These are phyloP conservation scores for Galendromus occidentalis DNA, from an alignment of 1,140 invertebrate genomes.

Conservation along the genomic window DNA sequence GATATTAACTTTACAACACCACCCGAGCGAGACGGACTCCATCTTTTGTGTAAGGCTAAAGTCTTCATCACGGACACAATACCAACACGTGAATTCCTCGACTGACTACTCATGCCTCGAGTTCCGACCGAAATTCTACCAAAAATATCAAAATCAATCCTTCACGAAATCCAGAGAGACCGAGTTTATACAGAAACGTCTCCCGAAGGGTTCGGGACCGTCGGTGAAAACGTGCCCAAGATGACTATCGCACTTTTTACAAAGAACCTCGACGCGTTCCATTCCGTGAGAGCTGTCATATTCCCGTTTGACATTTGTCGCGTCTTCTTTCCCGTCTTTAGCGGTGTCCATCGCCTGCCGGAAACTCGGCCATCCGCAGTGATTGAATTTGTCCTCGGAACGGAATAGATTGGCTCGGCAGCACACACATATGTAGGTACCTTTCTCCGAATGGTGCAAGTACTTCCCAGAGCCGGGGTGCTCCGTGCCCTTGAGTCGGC, in stretches of 20 bases:
- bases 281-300: conserved; percentile 26
- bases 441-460: conserved; percentile 7
- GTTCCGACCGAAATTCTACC: too few species aligned
- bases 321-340: background rate
- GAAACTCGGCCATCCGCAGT: conserved; percentile 2
- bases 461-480: conserved; percentile 10
- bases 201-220: conserved; percentile 31
- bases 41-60: too few species aligned
- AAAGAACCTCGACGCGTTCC: conserved; percentile 34
- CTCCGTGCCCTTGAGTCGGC: background rate
- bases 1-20: too few species aligned
- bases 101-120: too few species aligned
- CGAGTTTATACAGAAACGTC: conserved; percentile 31
- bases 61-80: too few species aligned
- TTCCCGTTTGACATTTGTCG: conserved; percentile 14
- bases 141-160: background rate
- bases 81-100: too few species aligned
- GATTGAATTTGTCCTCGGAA: conserved; percentile 7
- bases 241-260: conserved; percentile 31
- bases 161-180: conserved; percentile 15
- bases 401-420: conserved; percentile 16
- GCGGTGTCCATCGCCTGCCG: conserved; percentile 20
- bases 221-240: conserved; percentile 37
- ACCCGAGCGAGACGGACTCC: too few species aligned
- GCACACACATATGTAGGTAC: conserved; percentile 16